A percentile compares a stretch with the other conserved stretches of the same genome.
Evolutionary conservation across 2,797 vertebrate genomes (phyloP).

Genomic region (Coilia nasus): DNA sequence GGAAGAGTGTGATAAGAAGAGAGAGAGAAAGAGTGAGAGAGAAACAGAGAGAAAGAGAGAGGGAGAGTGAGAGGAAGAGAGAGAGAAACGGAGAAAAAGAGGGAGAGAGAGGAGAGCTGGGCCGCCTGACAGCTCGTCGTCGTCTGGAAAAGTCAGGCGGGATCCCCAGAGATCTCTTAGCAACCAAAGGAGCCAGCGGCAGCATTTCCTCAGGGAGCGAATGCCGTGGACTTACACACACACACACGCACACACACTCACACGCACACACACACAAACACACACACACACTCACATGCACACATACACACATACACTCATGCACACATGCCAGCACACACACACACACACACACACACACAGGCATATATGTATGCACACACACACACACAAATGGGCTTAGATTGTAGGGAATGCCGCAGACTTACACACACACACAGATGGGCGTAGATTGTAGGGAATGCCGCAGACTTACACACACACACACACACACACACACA

Average conservation of each 20-base stretch:
- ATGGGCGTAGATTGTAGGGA: too few species aligned
- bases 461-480: too few species aligned
- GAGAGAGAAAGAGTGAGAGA: constrained; percentile 64
- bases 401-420: too few species aligned
- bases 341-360: not conserved
- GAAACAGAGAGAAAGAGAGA: constrained; percentile 73
- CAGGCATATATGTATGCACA: not conserved
- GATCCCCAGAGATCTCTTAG: constrained; percentile 64
- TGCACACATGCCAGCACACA: not conserved
- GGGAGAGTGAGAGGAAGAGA: constrained; percentile 55
- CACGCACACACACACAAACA: constrained; percentile 44
- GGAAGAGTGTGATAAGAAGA: too few species aligned
- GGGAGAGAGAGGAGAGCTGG: constrained; percentile 54
- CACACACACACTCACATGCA: constrained; percentile 23
- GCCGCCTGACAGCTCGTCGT: constrained; percentile 63
- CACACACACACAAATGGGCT: constrained; percentile 17
- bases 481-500: not conserved
- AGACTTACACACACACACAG: not conserved
- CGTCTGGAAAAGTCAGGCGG: constrained; percentile 66
- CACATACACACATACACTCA: too few species aligned
- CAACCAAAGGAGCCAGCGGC: constrained; percentile 80
- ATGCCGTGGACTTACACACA: constrained; percentile 59
- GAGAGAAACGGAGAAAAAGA: constrained; percentile 79
- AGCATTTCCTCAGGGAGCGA: constrained; percentile 81
- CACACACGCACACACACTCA: too few species aligned